A percentile compares a stretch with the other conserved stretches of the same genome.
phyloP scores from a whole-genome alignment of 2,797 vertebrate species.

The Hirundo rustica region DNA sequence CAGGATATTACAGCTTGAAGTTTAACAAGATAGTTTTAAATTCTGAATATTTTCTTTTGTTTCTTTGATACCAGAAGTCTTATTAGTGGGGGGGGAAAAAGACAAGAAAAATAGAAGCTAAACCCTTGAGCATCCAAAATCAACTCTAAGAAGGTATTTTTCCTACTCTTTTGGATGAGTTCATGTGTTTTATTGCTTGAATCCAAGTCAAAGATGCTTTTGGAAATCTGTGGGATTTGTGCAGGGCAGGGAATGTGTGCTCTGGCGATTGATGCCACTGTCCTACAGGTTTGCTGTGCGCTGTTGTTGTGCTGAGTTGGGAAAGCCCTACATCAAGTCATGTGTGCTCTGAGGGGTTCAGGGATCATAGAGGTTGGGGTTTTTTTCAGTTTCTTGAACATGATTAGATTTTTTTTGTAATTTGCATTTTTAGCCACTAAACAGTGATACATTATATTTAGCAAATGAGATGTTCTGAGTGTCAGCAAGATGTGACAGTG shows the following conservation, averaged over 20 bases:
- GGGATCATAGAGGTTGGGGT: not conserved
- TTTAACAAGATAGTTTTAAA: constrained; percentile 15
- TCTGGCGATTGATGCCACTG: constrained; percentile 26
- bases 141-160: constrained; percentile 41
- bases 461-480: constrained; percentile 59
- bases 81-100: not conserved
- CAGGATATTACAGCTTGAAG: constrained; percentile 2
- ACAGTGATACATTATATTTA: constrained; percentile 61
- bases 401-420: constrained; percentile 61
- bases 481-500: constrained; percentile 56
- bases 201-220: constrained; percentile 46
- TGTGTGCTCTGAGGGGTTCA: not conserved
- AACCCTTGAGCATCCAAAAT: constrained; percentile 19
- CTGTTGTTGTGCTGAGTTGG: constrained; percentile 13
- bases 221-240: constrained; percentile 34
- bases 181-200: constrained; percentile 30
- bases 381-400: constrained; percentile 53
- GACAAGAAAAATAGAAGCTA: not conserved
- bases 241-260: not conserved
- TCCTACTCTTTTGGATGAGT: constrained; percentile 23
- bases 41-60: constrained; percentile 15
- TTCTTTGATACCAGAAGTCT: constrained; percentile 6
- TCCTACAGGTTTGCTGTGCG: constrained; percentile 33
- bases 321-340: constrained; percentile 21
- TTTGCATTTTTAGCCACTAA: constrained; percentile 65